These are phyloP conservation scores for Plestiodon gilberti DNA, from an alignment of 2,113 vertebrate genomes.

Conservation along the genomic window DNA sequence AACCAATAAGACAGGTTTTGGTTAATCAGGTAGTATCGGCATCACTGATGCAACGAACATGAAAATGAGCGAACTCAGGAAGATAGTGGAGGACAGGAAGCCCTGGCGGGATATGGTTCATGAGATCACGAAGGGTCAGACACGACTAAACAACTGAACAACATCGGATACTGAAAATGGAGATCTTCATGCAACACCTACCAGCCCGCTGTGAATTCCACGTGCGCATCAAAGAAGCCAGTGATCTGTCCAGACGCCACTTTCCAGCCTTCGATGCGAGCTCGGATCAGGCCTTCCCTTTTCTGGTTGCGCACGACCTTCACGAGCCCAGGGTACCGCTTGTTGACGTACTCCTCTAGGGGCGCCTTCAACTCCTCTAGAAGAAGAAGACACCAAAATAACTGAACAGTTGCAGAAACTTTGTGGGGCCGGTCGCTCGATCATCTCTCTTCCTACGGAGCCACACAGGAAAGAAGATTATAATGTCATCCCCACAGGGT, in stretches of 20 bases:
- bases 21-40: too few species aligned
- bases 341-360: constrained; percentile 94
- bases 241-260: constrained; percentile 91
- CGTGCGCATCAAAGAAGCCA: constrained; percentile 96
- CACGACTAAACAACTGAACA: too few species aligned
- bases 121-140: too few species aligned
- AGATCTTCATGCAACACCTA: constrained; percentile 68
- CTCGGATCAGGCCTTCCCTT: constrained; percentile 94
- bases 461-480: not conserved
- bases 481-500: too few species aligned
- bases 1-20: too few species aligned
- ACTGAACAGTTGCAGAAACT: not conserved
- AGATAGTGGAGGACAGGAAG: too few species aligned
- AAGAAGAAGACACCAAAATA: constrained; percentile 32
- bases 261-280: constrained; percentile 96
- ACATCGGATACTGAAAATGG: too few species aligned
- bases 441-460: not conserved
- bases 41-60: too few species aligned
- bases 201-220: constrained; percentile 97
- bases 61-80: too few species aligned
- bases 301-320: constrained; percentile 96
- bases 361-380: constrained; percentile 94
- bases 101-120: too few species aligned
- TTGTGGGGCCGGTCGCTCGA: not conserved
- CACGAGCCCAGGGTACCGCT: constrained; percentile 93